Conservation (phyloP, 2,113 vertebrate genomes). For the Rafetus swinhoei region DNA sequence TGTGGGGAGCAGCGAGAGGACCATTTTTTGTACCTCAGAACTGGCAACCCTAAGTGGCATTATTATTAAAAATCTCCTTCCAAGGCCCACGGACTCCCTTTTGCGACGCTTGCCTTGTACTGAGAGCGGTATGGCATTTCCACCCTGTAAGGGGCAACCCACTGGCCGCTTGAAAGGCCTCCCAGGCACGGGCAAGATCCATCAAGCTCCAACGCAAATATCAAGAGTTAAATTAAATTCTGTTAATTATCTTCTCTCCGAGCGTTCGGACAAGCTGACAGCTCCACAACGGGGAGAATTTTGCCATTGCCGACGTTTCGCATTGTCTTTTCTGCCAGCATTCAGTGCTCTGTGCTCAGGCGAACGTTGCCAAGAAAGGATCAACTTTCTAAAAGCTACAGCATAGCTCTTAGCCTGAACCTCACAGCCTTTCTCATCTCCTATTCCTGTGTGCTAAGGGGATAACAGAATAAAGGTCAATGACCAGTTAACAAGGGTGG, state of each 20-base stretch:
- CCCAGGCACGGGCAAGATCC: constrained; percentile 21
- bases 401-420: background rate
- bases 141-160: constrained; percentile 37
- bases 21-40: background rate
- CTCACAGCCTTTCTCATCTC: no score
- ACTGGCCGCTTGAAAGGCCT: constrained; percentile 41
- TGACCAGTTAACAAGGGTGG: constrained; percentile 18
- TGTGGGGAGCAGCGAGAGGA: background rate
- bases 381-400: constrained; percentile 21
- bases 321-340: background rate
- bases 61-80: constrained; percentile 56
- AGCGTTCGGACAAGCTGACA: constrained; percentile 34
- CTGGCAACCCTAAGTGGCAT: background rate
- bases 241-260: constrained; percentile 66
- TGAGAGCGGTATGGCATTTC: constrained; percentile 45
- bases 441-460: no score
- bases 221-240: constrained; percentile 57
- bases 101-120: constrained; percentile 42
- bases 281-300: constrained; percentile 24
- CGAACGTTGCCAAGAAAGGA: constrained; percentile 4
- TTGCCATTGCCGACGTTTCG: constrained; percentile 44
- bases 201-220: constrained; percentile 62
- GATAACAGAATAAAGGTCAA: constrained; percentile 1
- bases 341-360: constrained; percentile 1
- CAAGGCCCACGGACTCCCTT: constrained; percentile 10